Evolutionary conservation across 2,797 vertebrate species (phyloP), one percentile per base, ranked within the genome.

Genomic region (Micropoecilia bifurca): DNA sequence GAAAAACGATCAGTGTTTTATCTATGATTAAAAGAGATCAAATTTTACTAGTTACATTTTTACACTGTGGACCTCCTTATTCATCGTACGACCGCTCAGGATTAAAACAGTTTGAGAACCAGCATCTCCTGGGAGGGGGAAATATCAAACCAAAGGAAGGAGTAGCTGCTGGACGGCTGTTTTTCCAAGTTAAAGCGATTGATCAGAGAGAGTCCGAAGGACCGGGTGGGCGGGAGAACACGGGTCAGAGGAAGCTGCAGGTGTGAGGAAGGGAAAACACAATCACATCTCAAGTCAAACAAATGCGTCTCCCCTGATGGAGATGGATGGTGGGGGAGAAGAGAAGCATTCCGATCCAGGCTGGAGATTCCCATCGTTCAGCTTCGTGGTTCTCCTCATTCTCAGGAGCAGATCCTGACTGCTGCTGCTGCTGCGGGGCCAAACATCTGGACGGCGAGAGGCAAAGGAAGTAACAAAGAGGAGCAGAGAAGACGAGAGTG

Each of bases 181-280:
- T 90, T 89, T 82, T 92, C 88, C 89, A 93, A 83, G 86, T 85
- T 81, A 79, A 71, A 90, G 88, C 80, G 83, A 92, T 90, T 89
- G 91, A 93, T 92, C 86, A 90, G 88, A 33, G 72, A 83, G 80
- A 78, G 84, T 90, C 90, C 85, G 41, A 80, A 85, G 76, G 55
- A 82, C 79, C 45, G 63, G 33, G 61, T n/a, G 75, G 46, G 33
- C 18, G 39, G 20, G 81, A 82, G 76, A 72, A 71, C 71, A 82
- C 6, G 85, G 87, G 82, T 90, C 85, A 91, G 92, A 95, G 94
- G 93, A 95, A 93, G 85, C 91, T 90, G 91, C 95, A 96, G 95
- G 95, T 96, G 95, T 93, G 94, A 91, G 87, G 91, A 93, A 94
- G 94, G 93, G 93, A 94, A 94, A 94, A 94, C 93, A 94, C 90